A percentile compares a stretch with the other conserved stretches of the same genome.
Conservation (phyloP, 2,113 vertebrate species). For the Apaloderma vittatum region DNA sequence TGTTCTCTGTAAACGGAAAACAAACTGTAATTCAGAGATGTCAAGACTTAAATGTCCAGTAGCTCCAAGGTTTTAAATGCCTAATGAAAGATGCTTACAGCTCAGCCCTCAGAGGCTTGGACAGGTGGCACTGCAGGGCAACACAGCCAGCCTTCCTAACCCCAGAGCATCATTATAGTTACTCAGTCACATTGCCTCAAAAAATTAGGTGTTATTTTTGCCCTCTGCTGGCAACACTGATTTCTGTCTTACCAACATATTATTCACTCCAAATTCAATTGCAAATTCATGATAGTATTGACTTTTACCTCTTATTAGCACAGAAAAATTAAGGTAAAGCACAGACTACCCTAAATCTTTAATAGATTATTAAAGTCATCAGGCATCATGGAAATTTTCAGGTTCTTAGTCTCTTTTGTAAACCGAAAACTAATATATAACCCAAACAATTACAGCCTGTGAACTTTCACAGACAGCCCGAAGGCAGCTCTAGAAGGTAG, state of each 20-base stretch:
- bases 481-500: not conserved
- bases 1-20: not conserved
- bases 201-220: not conserved
- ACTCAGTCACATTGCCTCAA: not conserved
- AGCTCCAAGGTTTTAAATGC: not conserved
- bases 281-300: not conserved
- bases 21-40: not conserved
- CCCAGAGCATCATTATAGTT: not conserved
- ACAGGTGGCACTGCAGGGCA: not conserved
- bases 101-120: not conserved
- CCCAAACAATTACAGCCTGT: constrained; percentile 2
- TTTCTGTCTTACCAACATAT: not conserved
- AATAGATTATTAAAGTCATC: constrained; percentile 2
- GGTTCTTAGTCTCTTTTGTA: not conserved
- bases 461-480: constrained; percentile 10
- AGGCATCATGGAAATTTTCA: not conserved
- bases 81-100: not conserved
- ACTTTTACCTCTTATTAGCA: not conserved
- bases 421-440: not conserved
- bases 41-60: not conserved
- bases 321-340: not conserved
- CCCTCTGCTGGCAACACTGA: not conserved
- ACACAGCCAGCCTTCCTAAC: not conserved
- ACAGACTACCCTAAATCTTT: not conserved
- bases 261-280: not conserved